A percentile compares a stretch with the other conserved stretches of the same genome.
These are phyloP conservation scores for Rhodinocichla rosea DNA, from an alignment of 2,113 vertebrate genomes.

Conservation along the genomic window DNA sequence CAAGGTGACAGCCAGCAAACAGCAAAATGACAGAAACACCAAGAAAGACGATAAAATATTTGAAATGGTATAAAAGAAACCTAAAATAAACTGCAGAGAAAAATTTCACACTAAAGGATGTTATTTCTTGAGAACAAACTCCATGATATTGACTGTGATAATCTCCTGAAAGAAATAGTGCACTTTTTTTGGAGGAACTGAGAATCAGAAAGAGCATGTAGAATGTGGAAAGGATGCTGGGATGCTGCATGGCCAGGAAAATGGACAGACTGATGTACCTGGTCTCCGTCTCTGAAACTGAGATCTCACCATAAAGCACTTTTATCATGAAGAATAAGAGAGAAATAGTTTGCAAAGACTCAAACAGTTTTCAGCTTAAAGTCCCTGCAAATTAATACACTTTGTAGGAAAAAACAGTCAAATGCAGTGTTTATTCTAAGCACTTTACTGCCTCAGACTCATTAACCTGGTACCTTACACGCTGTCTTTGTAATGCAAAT, in stretches of 20 bases:
- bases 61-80: not conserved
- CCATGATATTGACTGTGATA: not conserved
- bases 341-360: not conserved
- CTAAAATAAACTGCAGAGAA: not conserved
- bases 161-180: not conserved
- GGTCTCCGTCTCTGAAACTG: not conserved
- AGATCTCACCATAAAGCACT: not conserved
- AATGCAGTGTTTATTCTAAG: conserved; percentile 28
- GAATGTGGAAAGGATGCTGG: not conserved
- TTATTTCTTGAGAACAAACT: not conserved
- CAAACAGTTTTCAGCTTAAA: not conserved
- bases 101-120: not conserved
- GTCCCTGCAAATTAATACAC: not conserved
- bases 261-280: not conserved
- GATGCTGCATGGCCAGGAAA: not conserved
- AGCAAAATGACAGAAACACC: not conserved
- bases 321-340: not conserved
- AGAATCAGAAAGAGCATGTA: not conserved
- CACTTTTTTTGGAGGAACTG: not conserved
- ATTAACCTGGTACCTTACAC: conserved; percentile 29
- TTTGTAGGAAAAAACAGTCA: not conserved
- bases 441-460: conserved; percentile 22
- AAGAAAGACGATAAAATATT: not conserved
- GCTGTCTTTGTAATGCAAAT: conserved; percentile 57
- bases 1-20: not conserved